Base-by-base conservation (phyloP, 2,113 vertebrate species). In the Sigmodon hispidus region DNA sequence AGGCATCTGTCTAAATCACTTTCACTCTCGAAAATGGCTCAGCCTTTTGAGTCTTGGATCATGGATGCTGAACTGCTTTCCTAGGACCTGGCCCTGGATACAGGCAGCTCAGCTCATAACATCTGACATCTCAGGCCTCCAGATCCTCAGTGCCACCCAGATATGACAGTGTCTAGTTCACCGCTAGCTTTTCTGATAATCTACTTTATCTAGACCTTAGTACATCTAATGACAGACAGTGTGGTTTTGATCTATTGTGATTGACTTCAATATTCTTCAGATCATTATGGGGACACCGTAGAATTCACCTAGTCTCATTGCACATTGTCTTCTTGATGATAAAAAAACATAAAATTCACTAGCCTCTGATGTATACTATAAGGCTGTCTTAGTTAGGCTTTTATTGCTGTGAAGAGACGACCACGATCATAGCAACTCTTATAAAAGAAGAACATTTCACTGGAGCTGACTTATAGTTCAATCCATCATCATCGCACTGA, bases 191-290 rank as follows among this genome's bases (percentile, higher is more conserved):
- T 26, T 45, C 55, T n/a, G 15, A 19, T 29, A 10, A 73, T 31
- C 40, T 21, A 34, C 40, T 77, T 19, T 48, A 50, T 12, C 29
- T 59, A 76, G 73, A 93, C 59, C 29, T 3, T 26, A 26, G 40
- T 4, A 4, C 21, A 2, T 50, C 69, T 22, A 6, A 11, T 65
- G 61, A 1, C 50, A n/a, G 1, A 0, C 17, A 40, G 24, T 40
- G 24, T 43, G 43, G 43, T 22, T 70, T n/a, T 21, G 17, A 61
- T 16, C 40, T 24, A 43, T 0, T 7, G 16, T 11, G 50, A 22
- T 13, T 10, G 16, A 31, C 12, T 45, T 73, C 59, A 61, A 36
- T 43, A 43, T 15, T 85, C 26, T 59, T 72, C 3, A 67, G 48
- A 24, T 34, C 48, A 5, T n/a, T 16, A 21, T 19, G 16, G 55